Base-by-base conservation (phyloP, 2,797 vertebrate species). In the Myotis daubentonii region DNA sequence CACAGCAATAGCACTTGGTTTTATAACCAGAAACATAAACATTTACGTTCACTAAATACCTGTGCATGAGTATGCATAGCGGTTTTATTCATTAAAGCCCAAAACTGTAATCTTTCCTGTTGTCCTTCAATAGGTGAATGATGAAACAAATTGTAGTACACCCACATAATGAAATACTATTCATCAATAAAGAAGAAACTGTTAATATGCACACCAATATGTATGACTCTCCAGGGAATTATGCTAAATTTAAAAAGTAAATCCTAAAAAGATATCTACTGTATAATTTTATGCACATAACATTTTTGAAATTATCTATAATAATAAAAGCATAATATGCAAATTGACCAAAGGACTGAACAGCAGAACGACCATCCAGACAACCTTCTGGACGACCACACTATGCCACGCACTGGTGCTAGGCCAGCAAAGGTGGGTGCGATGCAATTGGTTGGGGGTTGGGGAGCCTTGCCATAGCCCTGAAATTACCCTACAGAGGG, bases 341-440 rank as follows among this genome's bases (percentile, higher is more conserved):
- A 57, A 57, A 57, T 57, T 1, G 9, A 57, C 23, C 55, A 25
- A 57, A 57, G 9, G 22, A 57, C 55, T 57, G 55, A 57, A 57
- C 8, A 57, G 55, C 55, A 25, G 23, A 25, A 25, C 9, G 10
- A 57, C 4, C 1, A 3, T 57, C 22, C 1, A 0, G 55, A 57
- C 9, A 11, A 57, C 4, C 9, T 10, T 57, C 55, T 4, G 0
- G 55, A 57, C 0, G 9, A 57, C 3, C 23, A 57, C 1, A 3
- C 55, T 55, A 23, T 57, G 55, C 25, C 22, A 25, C 9, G 0
- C 55, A 23, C 55, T 57, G 55, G 55, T 57, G 55, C 22, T 22
- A 57, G 23, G 55, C 55, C 55, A 55, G 53, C 53, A 8, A 55
- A 55, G 53, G 20, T 55, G 53, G 53, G 20, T 55, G 53, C 8